Evolutionary conservation across 2,797 vertebrate genomes (phyloP), one percentile per base, ranked within the genome.

Genomic region (Mionectes olivaceus): DNA sequence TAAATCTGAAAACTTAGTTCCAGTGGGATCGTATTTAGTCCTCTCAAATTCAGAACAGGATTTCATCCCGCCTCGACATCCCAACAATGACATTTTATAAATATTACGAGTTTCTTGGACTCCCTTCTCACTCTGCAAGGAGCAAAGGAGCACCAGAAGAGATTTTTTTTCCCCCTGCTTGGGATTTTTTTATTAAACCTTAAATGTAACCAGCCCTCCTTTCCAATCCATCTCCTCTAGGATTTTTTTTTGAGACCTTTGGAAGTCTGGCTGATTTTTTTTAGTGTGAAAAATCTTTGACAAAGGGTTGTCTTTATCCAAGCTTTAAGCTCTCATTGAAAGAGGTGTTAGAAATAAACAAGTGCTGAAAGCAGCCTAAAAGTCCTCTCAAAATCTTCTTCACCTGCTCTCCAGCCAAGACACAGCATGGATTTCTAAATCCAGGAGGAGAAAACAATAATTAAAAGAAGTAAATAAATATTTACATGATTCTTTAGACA

Each of bases 341-440:
- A 88, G 37, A 92, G 22, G 75, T 35, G 61, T 5, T 32, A n/a
- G 46, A 86, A 90, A 90, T 30, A 81, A 88, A 76, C 56, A 77
- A 50, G 46, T 15, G 21, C 52, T 74, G 49, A 68, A 74, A 77
- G 73, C 79, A 83, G 19, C 24, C 73, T 46, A 10, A 65, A 95
- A 83, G 39, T 28, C 23, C 0, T 33, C 60, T 68, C 74, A 53
- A 24, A 60, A 22, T 28, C 8, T 71, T 76, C 61, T 11, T 30
- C 37, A 61, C 32, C 27, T 67, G 32, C 65, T 93, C 50, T 65
- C 47, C 80, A 82, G 60, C 28, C n/a, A 27, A 79, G n/a, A 50
- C n/a, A 74, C 33, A 11, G 65, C 39, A 43, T 89, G 61, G 59
- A 92, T 89, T 95, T 89, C 82, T 63, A 80, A 85, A 94, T 37